Percentiles rank a stretch among this genome's conserved stretches.
Conservation (phyloP, 2,113 vertebrate genomes). For the Pteropus alecto region DNA sequence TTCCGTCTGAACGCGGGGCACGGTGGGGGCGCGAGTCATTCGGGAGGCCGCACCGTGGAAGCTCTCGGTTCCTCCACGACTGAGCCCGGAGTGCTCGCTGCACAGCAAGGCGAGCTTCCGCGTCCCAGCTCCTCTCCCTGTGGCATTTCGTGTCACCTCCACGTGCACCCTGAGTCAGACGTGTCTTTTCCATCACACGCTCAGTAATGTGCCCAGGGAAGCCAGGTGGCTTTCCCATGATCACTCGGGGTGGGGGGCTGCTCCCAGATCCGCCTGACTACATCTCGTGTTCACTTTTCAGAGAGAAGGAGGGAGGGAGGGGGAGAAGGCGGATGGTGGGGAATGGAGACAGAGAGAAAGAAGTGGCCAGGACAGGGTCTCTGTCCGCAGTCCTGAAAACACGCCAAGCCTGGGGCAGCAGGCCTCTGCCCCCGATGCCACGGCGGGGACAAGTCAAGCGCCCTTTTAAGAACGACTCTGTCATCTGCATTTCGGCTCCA, state of each 20-base stretch:
- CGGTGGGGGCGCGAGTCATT: no score
- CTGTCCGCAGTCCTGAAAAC: neutral
- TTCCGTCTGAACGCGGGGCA: neutral
- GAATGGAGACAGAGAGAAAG: neutral
- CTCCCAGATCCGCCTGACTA: neutral
- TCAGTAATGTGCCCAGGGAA: neutral
- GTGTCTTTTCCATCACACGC: neutral
- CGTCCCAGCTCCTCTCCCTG: fast-evolving
- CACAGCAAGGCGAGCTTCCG: no score
- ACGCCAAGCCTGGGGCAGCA: fast-evolving
- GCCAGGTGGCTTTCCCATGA: neutral
- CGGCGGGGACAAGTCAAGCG: fast-evolving
- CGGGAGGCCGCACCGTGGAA: neutral
- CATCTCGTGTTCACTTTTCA: neutral
- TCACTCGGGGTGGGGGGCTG: neutral
- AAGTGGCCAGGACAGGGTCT: fast-evolving
- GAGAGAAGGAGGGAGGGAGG: no score
- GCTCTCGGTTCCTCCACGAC: no score
- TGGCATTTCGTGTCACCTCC: neutral
- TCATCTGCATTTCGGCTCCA: neutral
- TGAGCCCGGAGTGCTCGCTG: neutral
- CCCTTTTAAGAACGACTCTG: neutral
- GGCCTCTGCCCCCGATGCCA: neutral
- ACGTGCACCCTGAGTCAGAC: neutral
- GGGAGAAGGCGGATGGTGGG: fast-evolving